Conservation (phyloP, 2,797 vertebrate species). For the Hapalemur alaotrensis region DNA sequence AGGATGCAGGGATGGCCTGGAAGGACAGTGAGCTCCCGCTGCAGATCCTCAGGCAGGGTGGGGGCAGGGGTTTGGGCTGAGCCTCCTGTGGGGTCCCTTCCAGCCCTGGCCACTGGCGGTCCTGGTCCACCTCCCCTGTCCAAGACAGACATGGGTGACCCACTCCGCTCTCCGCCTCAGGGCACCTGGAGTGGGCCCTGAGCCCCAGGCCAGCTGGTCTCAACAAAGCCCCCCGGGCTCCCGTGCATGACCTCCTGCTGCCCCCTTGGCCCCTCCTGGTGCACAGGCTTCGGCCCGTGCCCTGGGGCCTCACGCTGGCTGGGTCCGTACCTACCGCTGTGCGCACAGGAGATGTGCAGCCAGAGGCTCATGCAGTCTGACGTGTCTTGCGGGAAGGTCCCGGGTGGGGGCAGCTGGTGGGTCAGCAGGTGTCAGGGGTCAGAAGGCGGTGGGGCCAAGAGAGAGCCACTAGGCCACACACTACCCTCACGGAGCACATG, state of each 20-base stretch:
- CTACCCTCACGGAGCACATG: accelerated
- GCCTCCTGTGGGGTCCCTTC: background rate
- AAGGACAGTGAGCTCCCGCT: background rate
- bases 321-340: accelerated
- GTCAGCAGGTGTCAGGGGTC: background rate
- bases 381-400: accelerated
- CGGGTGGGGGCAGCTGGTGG: too few species aligned
- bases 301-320: accelerated
- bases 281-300: accelerated
- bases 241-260: accelerated
- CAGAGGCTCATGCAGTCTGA: background rate
- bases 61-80: background rate
- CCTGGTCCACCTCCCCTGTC: background rate
- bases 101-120: background rate
- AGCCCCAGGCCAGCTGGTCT: background rate
- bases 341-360: background rate
- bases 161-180: background rate
- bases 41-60: background rate
- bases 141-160: background rate
- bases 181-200: too few species aligned
- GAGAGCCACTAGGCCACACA: background rate
- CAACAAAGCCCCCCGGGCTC: background rate
- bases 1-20: background rate
- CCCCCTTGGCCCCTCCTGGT: background rate
- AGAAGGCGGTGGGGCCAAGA: accelerated